Conservation (phyloP, 2,888 invertebrate genomes). For the Drosophila ustulata region DNA sequence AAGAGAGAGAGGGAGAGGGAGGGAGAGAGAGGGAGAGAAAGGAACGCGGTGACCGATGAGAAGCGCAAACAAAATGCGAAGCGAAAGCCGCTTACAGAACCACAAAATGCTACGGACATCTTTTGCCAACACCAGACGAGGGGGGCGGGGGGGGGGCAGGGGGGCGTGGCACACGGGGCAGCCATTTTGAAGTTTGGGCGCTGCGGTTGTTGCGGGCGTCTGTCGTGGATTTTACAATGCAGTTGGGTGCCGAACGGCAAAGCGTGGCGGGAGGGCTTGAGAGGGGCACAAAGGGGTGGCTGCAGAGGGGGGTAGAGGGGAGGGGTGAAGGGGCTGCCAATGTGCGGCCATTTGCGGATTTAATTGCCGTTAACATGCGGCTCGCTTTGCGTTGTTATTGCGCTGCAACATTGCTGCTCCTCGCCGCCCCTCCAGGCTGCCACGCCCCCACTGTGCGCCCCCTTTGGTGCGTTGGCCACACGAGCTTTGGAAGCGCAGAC, state of each 20-base stretch:
- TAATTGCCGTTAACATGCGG: slow-evolving; percentile 80
- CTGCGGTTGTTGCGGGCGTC: slow-evolving; percentile 60
- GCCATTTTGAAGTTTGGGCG: slow-evolving; percentile 74
- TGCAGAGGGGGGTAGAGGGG: background rate
- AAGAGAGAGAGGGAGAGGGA: background rate
- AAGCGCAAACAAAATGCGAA: slow-evolving; percentile 72
- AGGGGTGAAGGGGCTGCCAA: slow-evolving; percentile 41
- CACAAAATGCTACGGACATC: slow-evolving; percentile 81
- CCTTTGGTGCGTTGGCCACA: slow-evolving; percentile 38
- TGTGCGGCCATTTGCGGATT: slow-evolving; percentile 78
- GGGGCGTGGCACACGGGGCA: slow-evolving; percentile 28
- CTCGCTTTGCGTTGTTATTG: slow-evolving; percentile 59
- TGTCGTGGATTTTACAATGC: slow-evolving; percentile 76
- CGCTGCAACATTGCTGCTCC: slow-evolving; percentile 5
- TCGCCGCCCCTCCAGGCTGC: background rate
- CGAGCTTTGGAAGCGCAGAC: slow-evolving; percentile 52
- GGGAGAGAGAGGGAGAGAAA: background rate
- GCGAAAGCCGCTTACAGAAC: slow-evolving; percentile 79
- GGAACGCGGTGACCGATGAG: slow-evolving; percentile 33
- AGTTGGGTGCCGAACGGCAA: slow-evolving; percentile 38
- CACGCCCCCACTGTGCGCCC: slow-evolving; percentile 18
- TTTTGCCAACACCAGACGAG: slow-evolving; percentile 42
- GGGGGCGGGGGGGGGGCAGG: background rate
- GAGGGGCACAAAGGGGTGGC: background rate
- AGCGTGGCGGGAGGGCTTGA: too few species aligned